phyloP scores from a whole-genome alignment of 2,888 invertebrate species.

The Drosophila colorata region DNA sequence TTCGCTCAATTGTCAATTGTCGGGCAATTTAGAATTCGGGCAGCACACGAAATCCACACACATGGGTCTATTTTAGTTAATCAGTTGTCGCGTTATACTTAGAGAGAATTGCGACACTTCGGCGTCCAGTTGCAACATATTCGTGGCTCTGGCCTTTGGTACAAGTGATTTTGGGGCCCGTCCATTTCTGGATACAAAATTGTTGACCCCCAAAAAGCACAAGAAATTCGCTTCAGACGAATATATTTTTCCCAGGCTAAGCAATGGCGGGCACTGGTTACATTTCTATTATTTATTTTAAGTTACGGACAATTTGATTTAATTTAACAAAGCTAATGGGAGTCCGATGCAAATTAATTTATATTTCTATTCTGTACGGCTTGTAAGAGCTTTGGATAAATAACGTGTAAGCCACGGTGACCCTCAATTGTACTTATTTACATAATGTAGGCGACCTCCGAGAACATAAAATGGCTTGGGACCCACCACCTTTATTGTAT shows the following conservation, averaged over 20 bases:
- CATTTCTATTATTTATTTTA: constrained; percentile 2
- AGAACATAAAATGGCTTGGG: constrained; percentile 30
- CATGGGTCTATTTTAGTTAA: constrained; percentile 61
- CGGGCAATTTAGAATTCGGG: constrained; percentile 69
- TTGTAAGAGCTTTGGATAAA: background rate
- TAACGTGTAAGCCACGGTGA: background rate
- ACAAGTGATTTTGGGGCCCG: constrained; percentile 8
- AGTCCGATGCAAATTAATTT: background rate
- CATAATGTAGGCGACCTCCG: constrained; percentile 20
- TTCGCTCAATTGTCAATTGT: constrained; percentile 78
- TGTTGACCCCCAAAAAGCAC: constrained; percentile 40
- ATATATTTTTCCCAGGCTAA: constrained; percentile 3
- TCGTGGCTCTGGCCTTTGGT: constrained; percentile 30
- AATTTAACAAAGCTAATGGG: background rate
- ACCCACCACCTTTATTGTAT: too few species aligned
- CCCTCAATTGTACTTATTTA: background rate
- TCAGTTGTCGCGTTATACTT: constrained; percentile 42
- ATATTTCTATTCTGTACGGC: background rate
- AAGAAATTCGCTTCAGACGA: constrained; percentile 23
- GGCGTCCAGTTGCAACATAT: constrained; percentile 44
- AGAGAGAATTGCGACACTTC: constrained; percentile 52
- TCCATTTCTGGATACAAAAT: constrained; percentile 22
- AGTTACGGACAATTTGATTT: background rate
- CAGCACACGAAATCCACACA: constrained; percentile 41
- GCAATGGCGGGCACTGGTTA: background rate